Base-by-base conservation (phyloP, 35 echinoderm and acorn worm species). In the Diadema setosum region DNA sequence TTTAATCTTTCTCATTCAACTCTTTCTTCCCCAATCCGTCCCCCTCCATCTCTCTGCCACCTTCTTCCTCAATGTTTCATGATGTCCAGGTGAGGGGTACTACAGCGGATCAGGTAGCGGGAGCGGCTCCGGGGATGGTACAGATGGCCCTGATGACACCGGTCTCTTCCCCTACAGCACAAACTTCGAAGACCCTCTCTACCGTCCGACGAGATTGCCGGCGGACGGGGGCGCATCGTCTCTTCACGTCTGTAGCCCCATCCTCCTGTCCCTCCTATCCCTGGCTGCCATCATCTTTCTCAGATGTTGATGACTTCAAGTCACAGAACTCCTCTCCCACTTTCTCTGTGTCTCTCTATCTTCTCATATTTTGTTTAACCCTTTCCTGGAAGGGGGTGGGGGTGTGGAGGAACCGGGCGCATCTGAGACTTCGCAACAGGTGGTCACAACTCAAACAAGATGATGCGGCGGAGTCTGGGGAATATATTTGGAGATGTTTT, bases 181-280 rank as follows among this genome's bases (percentile, higher is more conserved):
- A 2, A 60, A 65, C 9, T 87, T 81, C 65, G 89, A 76, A 23
- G 94, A 96, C 52, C 94, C 94, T 37, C 84, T 88, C 34, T 96
- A 96, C 85, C 85, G 94, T 50, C 94, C 94, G 23, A 96, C 94
- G 8, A 31, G 75, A 39, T 82, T 73, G 56, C 80, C 89, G 24
- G 80, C 84, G 16, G 57, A 33, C 6, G 60, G 46, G 3, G 48
- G 64, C 39, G 30, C 45, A 5, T 42, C 73, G 16, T 32, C 43
- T 69, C 39, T 46, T 21, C 17, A 31, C 39, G 45, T 3, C 18
- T 70, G 49, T 15, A 85, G 82, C 35, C 43, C 69, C 3, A 44
- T 82, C 42, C 7, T 91, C 20, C 29, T 91, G 1, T 57, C 36
- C 21, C 11, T 86, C 25, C 30, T 76, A n/a, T 18, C 80, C 23